phyloP scores from a whole-genome alignment of 2,888 invertebrate genomes.

The Dicyrtoma fusca region DNA sequence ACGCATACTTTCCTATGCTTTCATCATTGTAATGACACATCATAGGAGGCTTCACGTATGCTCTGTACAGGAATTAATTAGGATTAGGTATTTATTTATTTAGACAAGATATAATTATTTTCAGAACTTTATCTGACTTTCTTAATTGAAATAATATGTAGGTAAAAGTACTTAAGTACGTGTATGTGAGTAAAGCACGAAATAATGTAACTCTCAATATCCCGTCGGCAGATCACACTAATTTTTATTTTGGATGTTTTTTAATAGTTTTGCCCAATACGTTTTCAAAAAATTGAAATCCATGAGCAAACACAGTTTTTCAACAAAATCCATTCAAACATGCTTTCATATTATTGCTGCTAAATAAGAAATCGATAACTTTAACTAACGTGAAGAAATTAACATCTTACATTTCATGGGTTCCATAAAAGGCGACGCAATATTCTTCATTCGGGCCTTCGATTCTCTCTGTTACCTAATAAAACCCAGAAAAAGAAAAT shows the following conservation, averaged over 20 bases:
- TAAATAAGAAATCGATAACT: too few species aligned
- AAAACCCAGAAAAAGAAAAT: too few species aligned
- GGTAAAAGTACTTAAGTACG: not conserved
- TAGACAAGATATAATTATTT: too few species aligned
- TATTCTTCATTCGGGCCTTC: constrained; percentile 10
- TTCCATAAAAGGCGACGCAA: constrained; percentile 29
- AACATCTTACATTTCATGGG: constrained; percentile 31
- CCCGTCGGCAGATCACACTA: constrained; percentile 19
- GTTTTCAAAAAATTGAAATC: not conserved
- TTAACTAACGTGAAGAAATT: too few species aligned
- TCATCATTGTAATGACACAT: constrained; percentile 18
- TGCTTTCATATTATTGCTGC: too few species aligned
- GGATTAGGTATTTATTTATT: too few species aligned
- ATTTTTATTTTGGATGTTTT: not conserved
- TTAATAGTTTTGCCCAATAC: not conserved
- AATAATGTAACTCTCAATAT: not conserved
- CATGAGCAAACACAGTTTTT: too few species aligned
- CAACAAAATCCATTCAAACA: too few species aligned
- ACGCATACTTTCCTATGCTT: constrained; percentile 9
- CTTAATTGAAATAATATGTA: too few species aligned
- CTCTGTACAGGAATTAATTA: too few species aligned
- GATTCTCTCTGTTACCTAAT: constrained; percentile 22
- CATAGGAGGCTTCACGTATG: constrained; percentile 14
- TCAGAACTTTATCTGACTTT: too few species aligned
- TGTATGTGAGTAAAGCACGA: constrained; percentile 16